Percentiles rank a stretch among this genome's conserved stretches.
Conservation (phyloP, 2,113 vertebrate genomes). For the Alexandromys fortis region DNA sequence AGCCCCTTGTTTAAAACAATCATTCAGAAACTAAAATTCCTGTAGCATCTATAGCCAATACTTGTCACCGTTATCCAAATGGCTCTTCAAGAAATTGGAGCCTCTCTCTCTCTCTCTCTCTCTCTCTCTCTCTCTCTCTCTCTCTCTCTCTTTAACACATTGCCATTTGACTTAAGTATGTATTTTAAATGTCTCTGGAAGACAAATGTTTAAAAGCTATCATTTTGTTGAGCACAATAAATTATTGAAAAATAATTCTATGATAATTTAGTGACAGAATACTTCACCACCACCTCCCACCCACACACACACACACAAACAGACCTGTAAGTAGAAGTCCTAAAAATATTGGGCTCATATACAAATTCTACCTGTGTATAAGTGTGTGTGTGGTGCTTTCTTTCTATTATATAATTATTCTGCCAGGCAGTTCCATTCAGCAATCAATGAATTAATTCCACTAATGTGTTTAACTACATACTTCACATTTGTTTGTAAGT, state of each 20-base stretch:
- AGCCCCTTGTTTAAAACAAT: neutral
- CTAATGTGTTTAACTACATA: neutral
- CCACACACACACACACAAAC: neutral
- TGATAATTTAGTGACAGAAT: neutral
- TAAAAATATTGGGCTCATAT: neutral
- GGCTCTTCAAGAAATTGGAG: neutral
- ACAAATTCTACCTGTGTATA: neutral
- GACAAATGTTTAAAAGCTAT: conserved; percentile 33
- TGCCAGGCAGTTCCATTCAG: neutral
- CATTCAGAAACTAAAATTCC: neutral
- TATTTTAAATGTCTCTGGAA: neutral
- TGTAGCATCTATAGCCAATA: neutral
- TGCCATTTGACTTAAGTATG: conserved; percentile 9
- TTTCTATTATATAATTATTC: conserved; percentile 3
- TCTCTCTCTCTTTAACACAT: no score
- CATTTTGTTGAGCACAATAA: conserved; percentile 9
- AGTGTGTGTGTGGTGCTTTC: neutral
- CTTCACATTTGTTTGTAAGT: neutral
- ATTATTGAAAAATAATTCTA: neutral
- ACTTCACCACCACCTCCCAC: neutral
- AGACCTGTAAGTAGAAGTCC: neutral
- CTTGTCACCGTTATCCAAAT: neutral
- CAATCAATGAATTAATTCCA: conserved; percentile 7
- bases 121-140: no score
- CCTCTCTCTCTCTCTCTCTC: neutral